phyloP scores from a whole-genome alignment of 2,113 vertebrate genomes.

The Podilymbus podiceps region DNA sequence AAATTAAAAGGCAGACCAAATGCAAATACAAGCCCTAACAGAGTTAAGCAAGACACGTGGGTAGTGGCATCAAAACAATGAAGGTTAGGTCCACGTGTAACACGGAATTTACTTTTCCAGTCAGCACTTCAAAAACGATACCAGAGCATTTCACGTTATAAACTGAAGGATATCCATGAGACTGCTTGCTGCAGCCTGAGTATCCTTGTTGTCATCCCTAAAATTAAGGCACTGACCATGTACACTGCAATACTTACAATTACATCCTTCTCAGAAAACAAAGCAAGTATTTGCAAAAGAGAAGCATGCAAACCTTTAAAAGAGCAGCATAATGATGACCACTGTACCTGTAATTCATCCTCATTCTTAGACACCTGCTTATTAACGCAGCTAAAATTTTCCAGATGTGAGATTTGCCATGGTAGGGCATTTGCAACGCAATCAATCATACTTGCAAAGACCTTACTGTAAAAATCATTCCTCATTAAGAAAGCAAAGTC shows the following conservation, averaged over 20 bases:
- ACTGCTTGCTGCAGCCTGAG: not conserved
- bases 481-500: not conserved
- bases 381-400: not conserved
- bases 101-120: not conserved
- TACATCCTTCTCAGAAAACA: not conserved
- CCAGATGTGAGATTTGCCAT: not conserved
- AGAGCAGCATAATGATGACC: not conserved
- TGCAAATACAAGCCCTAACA: not conserved
- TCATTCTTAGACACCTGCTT: not conserved
- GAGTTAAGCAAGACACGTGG: not conserved
- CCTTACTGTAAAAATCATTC: not conserved
- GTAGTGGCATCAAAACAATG: not conserved
- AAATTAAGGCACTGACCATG: not conserved
- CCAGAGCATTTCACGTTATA: not conserved
- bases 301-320: not conserved
- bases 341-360: not conserved
- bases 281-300: not conserved
- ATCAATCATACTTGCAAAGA: not conserved
- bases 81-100: not conserved
- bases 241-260: not conserved
- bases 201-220: not conserved
- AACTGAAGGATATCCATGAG: not conserved
- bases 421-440: not conserved
- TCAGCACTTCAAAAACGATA: not conserved
- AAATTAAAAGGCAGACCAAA: not conserved